Base-by-base conservation (phyloP, 2,113 vertebrate species). In the Pseudopipra pipra region DNA sequence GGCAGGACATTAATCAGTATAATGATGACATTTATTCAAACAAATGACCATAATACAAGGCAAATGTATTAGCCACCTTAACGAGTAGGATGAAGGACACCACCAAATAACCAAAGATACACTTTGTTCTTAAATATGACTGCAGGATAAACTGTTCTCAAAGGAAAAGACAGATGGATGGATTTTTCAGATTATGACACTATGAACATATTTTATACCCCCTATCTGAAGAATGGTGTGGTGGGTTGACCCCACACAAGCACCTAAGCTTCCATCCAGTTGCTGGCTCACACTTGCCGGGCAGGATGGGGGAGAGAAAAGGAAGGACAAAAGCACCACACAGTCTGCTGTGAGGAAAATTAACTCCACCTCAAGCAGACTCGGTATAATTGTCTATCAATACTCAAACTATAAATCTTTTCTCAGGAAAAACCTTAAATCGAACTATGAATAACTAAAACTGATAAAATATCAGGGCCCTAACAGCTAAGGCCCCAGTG, bases 21-120 rank as follows among this genome's bases (percentile, higher is more conserved):
- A 94, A 91, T 80, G 74, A 96, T 61, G 72, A 85, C 82, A 66
- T 76, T 94, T 93, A 93, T 93, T 90, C 55, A 93, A 97, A 94
- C 66, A 93, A 96, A 94, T 93, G 77, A 91, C 67, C 67, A 67
- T 44, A 93, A 55, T 51, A 73, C 46, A 90, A 82, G 47, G 41
- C n/a, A 96, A 93, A 95, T 35, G 16, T 51, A 80, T 94, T 43
- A 93, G 67, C 59, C 35, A 93, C 19, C 47, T 59, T 90, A 96
- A 94, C 0, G 0, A 91, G 44, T 33, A 91, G 79, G 74, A 94
- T 54, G 85, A 95, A 96, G 91, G 87, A 94, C 78, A 83, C 13
- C 20, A 49, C n/a, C 0, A 1, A 87, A 72, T 62, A 91, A 83
- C 54, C 58, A 83, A 93, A 85, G 41, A 58, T 43, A 61, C 0